Evolutionary conservation across 2,888 invertebrate genomes (phyloP).

Genomic region (Dexiosoma caninum): DNA sequence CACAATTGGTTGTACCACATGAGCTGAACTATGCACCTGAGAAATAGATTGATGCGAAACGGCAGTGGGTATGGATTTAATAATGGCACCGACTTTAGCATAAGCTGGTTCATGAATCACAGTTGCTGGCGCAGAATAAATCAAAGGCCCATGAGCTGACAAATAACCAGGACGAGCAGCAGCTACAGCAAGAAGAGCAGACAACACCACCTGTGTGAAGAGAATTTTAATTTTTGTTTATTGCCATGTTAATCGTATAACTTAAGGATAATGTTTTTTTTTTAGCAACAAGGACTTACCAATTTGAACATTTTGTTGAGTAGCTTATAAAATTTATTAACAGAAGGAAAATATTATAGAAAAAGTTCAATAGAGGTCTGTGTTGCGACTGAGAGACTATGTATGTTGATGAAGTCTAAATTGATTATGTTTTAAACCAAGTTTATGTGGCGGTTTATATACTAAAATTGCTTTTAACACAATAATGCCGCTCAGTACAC

Average conservation of each 20-base stretch:
- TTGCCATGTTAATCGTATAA: background rate
- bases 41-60: slow-evolving; percentile 80
- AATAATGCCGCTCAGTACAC: slow-evolving; percentile 34
- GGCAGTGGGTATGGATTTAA: slow-evolving; percentile 78
- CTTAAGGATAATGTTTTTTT: background rate
- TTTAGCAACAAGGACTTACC: slow-evolving; percentile 69
- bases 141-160: slow-evolving; percentile 63
- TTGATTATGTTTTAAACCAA: slow-evolving; percentile 59
- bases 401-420: slow-evolving; percentile 61
- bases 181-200: slow-evolving; percentile 73
- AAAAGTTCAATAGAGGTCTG: slow-evolving; percentile 69
- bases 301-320: slow-evolving; percentile 75
- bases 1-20: slow-evolving; percentile 68
- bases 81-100: slow-evolving; percentile 71
- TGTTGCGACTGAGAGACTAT: slow-evolving; percentile 71
- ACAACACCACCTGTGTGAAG: slow-evolving; percentile 71
- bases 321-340: background rate
- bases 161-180: slow-evolving; percentile 74
- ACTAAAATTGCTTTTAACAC: slow-evolving; percentile 49
- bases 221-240: too few relatives aligned
- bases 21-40: slow-evolving; percentile 76
- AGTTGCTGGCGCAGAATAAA: slow-evolving; percentile 68
- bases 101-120: slow-evolving; percentile 70
- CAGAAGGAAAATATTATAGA: background rate
- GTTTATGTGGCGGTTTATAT: slow-evolving; percentile 58